Evolutionary conservation across 2,113 vertebrate species (phyloP), one percentile per base, ranked within the genome.

Genomic region (Cebus imitator): DNA sequence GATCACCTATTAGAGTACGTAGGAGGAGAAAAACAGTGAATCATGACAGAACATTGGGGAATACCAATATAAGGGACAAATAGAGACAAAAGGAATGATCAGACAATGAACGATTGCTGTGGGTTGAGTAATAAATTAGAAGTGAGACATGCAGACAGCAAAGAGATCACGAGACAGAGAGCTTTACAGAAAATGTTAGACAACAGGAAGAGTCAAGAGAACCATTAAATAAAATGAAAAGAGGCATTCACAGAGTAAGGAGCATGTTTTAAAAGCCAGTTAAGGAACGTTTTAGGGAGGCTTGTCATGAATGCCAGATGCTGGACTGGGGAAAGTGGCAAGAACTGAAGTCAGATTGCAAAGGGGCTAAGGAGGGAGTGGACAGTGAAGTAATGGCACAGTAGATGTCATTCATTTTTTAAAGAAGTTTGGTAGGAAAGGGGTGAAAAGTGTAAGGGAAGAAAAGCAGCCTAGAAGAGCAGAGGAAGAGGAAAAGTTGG

Each of bases 151-250:
- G 35, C 32, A 66, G n/a, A 96, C 6, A 95, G 35, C n/a, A 80
- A 91, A 52, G 45, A 81, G 43, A 93, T 66, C 48, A 50, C 18
- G 27, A 86, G 13, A 45, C 9, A n/a, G 37, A 83, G 64, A 73
- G 18, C 32, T 94, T 81, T 96, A 10, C 21, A 94, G 70, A 93
- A 92, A 80, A 87, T 70, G 16, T 81, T 87, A 35, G 13, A 90
- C 32, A 83, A 70, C 37, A 76, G n/a, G 5, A 87, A 84, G 43
- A 81, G 43, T 70, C 90, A 55, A 78, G 20, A 72, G 3, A 92
- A 82, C 70, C 61, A 86, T 32, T 43, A 92, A 75, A 73, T 25
- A 7, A 92, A 79, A 68, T 61, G 61, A n/a, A n/a, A 91, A 82
- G 35, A 68, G 43, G 32, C 32, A 66, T 72, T 91, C 55, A 79